Base-by-base conservation (phyloP, 2,113 vertebrate species). In the Hemiscyllium ocellatum region DNA sequence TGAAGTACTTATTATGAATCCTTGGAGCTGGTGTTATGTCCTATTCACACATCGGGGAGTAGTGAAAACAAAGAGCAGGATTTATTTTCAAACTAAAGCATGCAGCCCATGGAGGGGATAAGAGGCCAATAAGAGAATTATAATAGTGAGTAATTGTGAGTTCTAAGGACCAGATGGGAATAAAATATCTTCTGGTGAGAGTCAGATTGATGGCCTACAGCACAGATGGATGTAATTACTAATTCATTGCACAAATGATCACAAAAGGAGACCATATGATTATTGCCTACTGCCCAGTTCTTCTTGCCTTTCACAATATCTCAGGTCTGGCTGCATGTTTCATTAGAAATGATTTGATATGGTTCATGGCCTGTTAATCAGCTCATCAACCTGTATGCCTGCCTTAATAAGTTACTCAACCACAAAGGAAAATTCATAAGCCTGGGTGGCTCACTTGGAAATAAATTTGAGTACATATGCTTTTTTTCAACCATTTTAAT, bases 111-210 rank as follows among this genome's bases (percentile, higher is more conserved):
- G 2, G 61, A 93, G n/a, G 17, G 61, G 17, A 93, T 66, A 93
- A 66, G 89, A 68, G 66, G 56, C 61, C 89, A 93, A 93, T 93
- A 66, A 93, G 33, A 93, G 6, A 37, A 65, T 22, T 93, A 93
- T 93, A 37, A 17, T 22, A 42, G 17, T 19, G 37, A 42, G 4
- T 20, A 91, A 65, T 91, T 66, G 17, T 56, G 61, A 91, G 56
- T 61, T 93, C 66, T 66, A 93, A 66, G 17, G 19, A 37, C 33
- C 89, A 93, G 15, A 37, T 20, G 33, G 61, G 89, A 68, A 93
- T 93, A 93, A 93, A 93, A 37, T 2, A 93, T 37, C 61, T 20
- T 83, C 65, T 93, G 33, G 33, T 66, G 56, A 8, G 61, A 66
- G n/a, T 37, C n/a, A 37, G 89, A 66, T 66, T 93, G 89, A 68